These are phyloP conservation scores for Heterohyrax brucei DNA, from an alignment of 2,797 vertebrate species.

Conservation along the genomic window DNA sequence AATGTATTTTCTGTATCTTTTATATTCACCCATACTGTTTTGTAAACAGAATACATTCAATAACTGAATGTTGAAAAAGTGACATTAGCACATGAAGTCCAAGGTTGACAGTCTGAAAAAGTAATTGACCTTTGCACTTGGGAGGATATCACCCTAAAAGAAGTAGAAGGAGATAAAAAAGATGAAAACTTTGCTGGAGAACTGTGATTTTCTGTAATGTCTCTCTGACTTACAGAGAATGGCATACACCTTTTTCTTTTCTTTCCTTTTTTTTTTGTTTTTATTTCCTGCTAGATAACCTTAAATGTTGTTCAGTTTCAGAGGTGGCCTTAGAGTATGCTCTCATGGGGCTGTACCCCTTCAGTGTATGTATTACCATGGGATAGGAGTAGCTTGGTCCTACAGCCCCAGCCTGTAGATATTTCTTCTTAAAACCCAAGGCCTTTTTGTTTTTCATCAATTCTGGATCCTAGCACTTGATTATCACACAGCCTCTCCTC, in stretches of 20 bases:
- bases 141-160: not conserved
- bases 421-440: constrained; percentile 65
- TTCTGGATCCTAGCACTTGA: constrained; percentile 85
- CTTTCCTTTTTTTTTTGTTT: not conserved
- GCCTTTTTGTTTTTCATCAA: constrained; percentile 78
- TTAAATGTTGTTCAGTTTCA: constrained; percentile 43
- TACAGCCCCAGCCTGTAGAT: constrained; percentile 51
- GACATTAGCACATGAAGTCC: not conserved
- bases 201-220: not conserved
- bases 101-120: not conserved
- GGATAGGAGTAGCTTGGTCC: constrained; percentile 46
- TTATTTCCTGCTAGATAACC: constrained; percentile 24
- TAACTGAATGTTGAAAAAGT: not conserved
- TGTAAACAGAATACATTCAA: not conserved
- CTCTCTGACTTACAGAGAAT: constrained; percentile 21
- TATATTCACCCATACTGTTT: not conserved
- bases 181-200: not conserved
- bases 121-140: not conserved
- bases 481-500: constrained; percentile 85
- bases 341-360: not conserved
- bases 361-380: constrained; percentile 33
- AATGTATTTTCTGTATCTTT: constrained; percentile 36
- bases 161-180: not conserved
- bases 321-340: constrained; percentile 27
- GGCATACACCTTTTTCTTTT: not conserved